Evolutionary conservation across 2,888 invertebrate species (phyloP), one percentile per base, ranked within the genome.

Genomic region (Allophyes oxyacanthae): DNA sequence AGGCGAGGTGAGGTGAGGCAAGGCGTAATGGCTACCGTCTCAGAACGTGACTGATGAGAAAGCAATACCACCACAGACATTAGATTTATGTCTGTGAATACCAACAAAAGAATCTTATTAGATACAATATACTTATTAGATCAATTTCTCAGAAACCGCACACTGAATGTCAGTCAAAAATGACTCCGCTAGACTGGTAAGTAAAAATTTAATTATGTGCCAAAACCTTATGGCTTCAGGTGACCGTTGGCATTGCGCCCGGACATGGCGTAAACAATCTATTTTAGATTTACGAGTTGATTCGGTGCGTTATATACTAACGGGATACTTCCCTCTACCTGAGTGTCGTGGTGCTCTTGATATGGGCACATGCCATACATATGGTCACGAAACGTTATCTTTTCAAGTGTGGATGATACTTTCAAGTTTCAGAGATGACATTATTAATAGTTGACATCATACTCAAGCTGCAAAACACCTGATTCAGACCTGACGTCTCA

Each of bases 181-280:
- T 79, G 69, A 79, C 69, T 82, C 78, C 64, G 66, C 73, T 77
- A 73, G 73, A 77, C 71, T 72, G 68, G 76, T 81, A 82, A 77
- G 83, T 84, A 88, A 89, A 90, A 88, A 86, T 77, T 75, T 77
- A 82, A 88, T 84, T 79, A 86, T 85, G 86, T 91, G 89, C 91
- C 91, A 92, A 91, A 90, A 89, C 81, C 85, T 82, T 83, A 86
- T 78, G 83, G 81, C 83, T 87, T 87, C 89, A 89, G 89, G 88
- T 90, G 91, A 87, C 87, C 80, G 84, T 86, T 92, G 93, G 94
- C 93, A 85, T 54, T 40, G 63, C 79, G 93, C 93, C 93, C 84
- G 83, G 81, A 83, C 83, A 84, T 85, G 87, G 88, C 89, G 92
- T 92, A 92, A 93, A 93, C 92, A 93, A 89, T 89, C 92, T 93